A percentile compares a stretch with the other conserved stretches of the same genome.
Evolutionary conservation across 2,797 vertebrate genomes (phyloP).

Genomic region (Crax fasciolata): DNA sequence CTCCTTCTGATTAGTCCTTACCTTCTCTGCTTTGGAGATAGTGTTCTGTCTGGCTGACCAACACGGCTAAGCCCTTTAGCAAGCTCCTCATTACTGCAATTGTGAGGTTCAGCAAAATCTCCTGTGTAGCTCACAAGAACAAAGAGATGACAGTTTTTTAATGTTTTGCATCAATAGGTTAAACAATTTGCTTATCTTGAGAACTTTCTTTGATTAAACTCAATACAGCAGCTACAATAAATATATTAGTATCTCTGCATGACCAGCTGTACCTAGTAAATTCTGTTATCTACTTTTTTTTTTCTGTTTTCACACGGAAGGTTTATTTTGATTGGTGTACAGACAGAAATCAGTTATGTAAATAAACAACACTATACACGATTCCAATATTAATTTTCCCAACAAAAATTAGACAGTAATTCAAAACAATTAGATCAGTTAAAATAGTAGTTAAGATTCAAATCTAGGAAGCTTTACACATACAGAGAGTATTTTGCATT

Average conservation of each 20-base stretch:
- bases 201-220: constrained; percentile 28
- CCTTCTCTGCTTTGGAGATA: neutral
- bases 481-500: neutral
- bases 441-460: constrained; percentile 6
- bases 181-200: constrained; percentile 2
- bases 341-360: neutral
- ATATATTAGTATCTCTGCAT: constrained; percentile 4
- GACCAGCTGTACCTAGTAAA: constrained; percentile 1
- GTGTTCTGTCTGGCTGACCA: neutral
- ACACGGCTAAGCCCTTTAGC: neutral
- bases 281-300: neutral
- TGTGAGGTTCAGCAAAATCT: neutral
- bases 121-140: neutral
- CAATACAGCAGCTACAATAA: neutral
- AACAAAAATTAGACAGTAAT: neutral
- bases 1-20: constrained; percentile 45
- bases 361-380: neutral
- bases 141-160: neutral
- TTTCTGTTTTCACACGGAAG: neutral
- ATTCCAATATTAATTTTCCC: neutral
- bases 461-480: neutral
- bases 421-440: constrained; percentile 33
- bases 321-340: neutral
- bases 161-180: constrained; percentile 17
- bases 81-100: neutral